Base-by-base conservation (phyloP, 2,888 invertebrate species). In the Pediacus dermestoides region DNA sequence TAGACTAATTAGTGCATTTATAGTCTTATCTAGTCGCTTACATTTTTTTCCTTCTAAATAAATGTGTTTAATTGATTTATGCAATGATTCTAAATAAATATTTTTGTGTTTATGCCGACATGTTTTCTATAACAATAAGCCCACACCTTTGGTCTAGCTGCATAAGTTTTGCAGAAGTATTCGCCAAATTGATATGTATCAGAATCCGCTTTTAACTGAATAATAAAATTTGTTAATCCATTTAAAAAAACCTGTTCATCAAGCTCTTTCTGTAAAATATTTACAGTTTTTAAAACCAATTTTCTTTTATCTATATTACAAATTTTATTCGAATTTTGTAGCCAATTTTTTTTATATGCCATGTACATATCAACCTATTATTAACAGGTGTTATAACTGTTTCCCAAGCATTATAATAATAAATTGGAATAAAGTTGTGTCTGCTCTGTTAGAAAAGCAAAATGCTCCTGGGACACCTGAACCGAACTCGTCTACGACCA, bases 81-180 rank as follows among this genome's bases (percentile, higher is more conserved):
- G n/a, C n/a, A n/a, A n/a, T n/a, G n/a, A n/a, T n/a, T n/a, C n/a
- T n/a, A n/a, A n/a, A n/a, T n/a, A n/a, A n/a, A n/a, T n/a, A n/a
- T n/a, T n/a, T n/a, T n/a, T n/a, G n/a, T n/a, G n/a, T n/a, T n/a
- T n/a, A n/a, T n/a, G n/a, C n/a, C n/a, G 7, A 8, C 10, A 41
- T 36, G 30, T 33, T 44, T 26, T 36, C 43, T 39, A 33, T 30
- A 33, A 16, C 39, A 44, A 33, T 39, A 43, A 4, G 42, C 42
- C 39, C 39, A 43, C 34, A 22, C 18, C 10, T 42, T 16, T 14
- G 10, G 2, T 16, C 30, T 26, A 23, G 35, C 39, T 8, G 15
- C 9, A 16, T 39, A 42, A 6, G 13, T 42, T 9, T 22, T 36
- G 4, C 2, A 25, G 34, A 39, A 39, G 16, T 42, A 42, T 12